Base-by-base conservation (phyloP, 2,797 vertebrate species). In the Megalops cyprinoides region DNA sequence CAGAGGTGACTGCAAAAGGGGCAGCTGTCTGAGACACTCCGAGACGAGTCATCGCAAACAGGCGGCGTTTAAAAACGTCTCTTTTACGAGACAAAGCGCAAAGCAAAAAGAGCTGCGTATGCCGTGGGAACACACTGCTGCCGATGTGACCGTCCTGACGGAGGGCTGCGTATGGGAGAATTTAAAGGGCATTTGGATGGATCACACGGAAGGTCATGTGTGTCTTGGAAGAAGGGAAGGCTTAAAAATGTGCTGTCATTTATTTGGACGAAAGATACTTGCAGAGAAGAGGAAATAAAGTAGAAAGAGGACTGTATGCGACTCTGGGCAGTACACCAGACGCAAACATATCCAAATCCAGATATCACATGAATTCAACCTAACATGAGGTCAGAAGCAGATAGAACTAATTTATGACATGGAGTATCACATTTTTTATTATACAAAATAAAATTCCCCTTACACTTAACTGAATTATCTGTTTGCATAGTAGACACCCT, bases 1-100 rank as follows among this genome's bases (percentile, higher is more conserved):
- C 74, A 89, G 87, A 90, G 90, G 87, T 91, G 84, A 85, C 89
- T 89, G 87, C 85, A 86, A 88, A 10, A 78, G 69, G 84, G 87
- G 87, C 90, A 91, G 91, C 92, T 92, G 91, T 74, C 82, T 62
- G 23, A 55, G 9, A 10, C 37, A 23, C 74, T 37, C n/a, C n/a
- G n/a, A n/a, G n/a, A n/a, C n/a, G n/a, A n/a, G n/a, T n/a, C 34
- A 7, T 71, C 37, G 44, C 67, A 55, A 20, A 56, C 34, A n/a
- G 55, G 28, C 55, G 15, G 3, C 49, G 18, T 34, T 28, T 31
- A 28, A 4, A 34, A 49, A 75, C 28, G 18, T 23, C 44, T 28
- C 18, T 34, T 46, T 12, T 42, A 18, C 23, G 37, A 18, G 23
- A 69, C 18, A 15, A 71, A 42, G n/a, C n/a, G n/a, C 67, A 39